phyloP scores from a whole-genome alignment of 2,113 vertebrate genomes.

The Ceyx cyanopectus region DNA sequence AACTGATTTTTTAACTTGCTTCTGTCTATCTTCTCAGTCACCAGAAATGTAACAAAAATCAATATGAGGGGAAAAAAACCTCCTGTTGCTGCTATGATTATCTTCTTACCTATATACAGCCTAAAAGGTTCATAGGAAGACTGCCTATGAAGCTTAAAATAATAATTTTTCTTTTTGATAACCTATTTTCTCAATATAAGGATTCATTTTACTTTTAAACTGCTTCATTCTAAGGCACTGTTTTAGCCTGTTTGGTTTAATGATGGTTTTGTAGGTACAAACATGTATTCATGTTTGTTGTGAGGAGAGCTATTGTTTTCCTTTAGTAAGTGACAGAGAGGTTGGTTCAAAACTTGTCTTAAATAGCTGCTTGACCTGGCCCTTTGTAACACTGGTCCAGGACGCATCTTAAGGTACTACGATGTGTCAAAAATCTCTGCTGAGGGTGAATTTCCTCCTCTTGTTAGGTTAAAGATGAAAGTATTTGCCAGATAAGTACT shows the following conservation, averaged over 20 bases:
- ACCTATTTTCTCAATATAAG: background rate
- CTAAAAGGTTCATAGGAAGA: background rate
- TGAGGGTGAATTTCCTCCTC: background rate
- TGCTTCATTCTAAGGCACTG: background rate
- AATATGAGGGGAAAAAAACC: background rate
- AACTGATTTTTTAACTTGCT: constrained; percentile 32
- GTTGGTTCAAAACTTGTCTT: background rate
- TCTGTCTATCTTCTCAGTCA: constrained; percentile 38
- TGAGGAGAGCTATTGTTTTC: background rate
- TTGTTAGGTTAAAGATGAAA: background rate
- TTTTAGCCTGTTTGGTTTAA: background rate
- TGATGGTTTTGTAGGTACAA: background rate
- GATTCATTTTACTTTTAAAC: background rate
- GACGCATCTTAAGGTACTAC: too few species aligned
- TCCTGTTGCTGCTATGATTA: constrained; percentile 10
- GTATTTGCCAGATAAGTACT: background rate
- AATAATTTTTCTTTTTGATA: background rate
- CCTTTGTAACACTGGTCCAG: too few species aligned
- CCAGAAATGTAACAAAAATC: constrained; percentile 46
- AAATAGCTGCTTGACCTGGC: background rate
- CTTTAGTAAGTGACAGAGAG: background rate
- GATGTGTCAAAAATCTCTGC: background rate
- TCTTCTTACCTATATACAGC: background rate
- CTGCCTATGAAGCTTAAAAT: background rate
- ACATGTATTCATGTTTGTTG: background rate